Base-by-base conservation (phyloP, 2,113 vertebrate genomes). In the Xyrauchen texanus region DNA sequence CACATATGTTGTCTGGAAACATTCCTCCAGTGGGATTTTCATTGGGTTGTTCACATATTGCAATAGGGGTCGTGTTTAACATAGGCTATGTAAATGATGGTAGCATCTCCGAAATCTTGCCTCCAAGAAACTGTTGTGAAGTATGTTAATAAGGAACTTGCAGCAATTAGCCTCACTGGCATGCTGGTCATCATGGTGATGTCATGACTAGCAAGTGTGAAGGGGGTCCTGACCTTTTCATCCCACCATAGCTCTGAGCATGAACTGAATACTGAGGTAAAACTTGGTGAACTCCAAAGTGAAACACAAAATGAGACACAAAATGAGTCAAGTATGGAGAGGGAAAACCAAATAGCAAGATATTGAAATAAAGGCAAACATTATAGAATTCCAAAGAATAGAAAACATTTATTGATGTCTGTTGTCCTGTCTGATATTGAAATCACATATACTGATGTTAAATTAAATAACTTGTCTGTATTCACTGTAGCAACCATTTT, bases 221-320 rank as follows among this genome's bases (percentile, higher is more conserved):
- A 84, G 72, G 74, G 49, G 80, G 76, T 89, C 85, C 78, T 92
- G 89, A 90, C 89, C 91, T 91, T 92, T 87, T 90, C 88, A 89
- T 64, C 62, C 45, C 64, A 62, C 77, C 72, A 77, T 11, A 3
- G 21, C 47, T 77, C 64, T 61, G 47, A 34, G n/a, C 81, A 81
- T 74, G 76, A 45, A 68, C 46, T 67, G 90, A 90, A 90, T 91
- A 85, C 63, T 77, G 65, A 90, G 44, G 42, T 0, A 55, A 61
- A 44, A 8, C 12, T 12, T 9, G 11, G 15, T 51, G 11, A 55
- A 52, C 16, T 34, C 53, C 45, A 4, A 72, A 34, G 42, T 44
- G 46, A 58, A 58, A 13, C 16, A 3, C 51, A 0, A 44, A 4
- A 72, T 8, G 4, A 16, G 4, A 68, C 16, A 21, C 4, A 4